A percentile compares a stretch with the other conserved stretches of the same genome.
Evolutionary conservation across 2,113 vertebrate species (phyloP).

Genomic region (Pollachius pollachius): DNA sequence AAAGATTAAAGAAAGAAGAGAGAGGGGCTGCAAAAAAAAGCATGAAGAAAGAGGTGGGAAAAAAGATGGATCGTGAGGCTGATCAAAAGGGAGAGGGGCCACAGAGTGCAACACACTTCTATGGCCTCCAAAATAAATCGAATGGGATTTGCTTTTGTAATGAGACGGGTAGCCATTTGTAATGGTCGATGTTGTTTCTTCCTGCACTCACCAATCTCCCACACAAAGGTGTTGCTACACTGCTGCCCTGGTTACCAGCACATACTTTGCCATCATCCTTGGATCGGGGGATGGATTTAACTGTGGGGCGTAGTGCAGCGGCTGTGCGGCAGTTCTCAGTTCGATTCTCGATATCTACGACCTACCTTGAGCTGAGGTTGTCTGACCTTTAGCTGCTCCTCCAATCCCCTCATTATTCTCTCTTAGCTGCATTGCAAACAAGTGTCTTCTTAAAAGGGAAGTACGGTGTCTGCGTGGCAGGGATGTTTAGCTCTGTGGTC

Average conservation of each 20-base stretch:
- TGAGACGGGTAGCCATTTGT: slow-evolving; percentile 55
- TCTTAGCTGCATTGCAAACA: too few relatives aligned
- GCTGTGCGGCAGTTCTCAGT: neutral
- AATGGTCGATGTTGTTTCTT: slow-evolving; percentile 32
- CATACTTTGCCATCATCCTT: neutral
- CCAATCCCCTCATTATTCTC: too few relatives aligned
- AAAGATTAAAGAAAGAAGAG: neutral
- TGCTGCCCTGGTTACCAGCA: slow-evolving; percentile 37
- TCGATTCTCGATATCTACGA: too few relatives aligned
- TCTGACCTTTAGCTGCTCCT: neutral
- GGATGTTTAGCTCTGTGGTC: too few relatives aligned
- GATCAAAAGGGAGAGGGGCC: slow-evolving; percentile 29
- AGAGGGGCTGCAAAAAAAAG: neutral
- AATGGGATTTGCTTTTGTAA: slow-evolving; percentile 58
- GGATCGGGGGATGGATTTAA: too few relatives aligned
- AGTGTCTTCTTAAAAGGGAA: too few relatives aligned
- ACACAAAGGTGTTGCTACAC: slow-evolving; percentile 37
- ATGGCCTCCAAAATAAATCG: slow-evolving; percentile 36
- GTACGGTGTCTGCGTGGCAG: too few relatives aligned
- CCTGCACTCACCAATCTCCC: slow-evolving; percentile 35
- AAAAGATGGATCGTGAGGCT: slow-evolving; percentile 38
- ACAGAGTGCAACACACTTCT: slow-evolving; percentile 34
- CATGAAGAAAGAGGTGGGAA: neutral
- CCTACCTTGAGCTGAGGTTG: slow-evolving; percentile 55
- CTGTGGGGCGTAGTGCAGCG: too few relatives aligned